Evolutionary conservation across 2,113 vertebrate genomes (phyloP).

Genomic region (Pantherophis guttatus): DNA sequence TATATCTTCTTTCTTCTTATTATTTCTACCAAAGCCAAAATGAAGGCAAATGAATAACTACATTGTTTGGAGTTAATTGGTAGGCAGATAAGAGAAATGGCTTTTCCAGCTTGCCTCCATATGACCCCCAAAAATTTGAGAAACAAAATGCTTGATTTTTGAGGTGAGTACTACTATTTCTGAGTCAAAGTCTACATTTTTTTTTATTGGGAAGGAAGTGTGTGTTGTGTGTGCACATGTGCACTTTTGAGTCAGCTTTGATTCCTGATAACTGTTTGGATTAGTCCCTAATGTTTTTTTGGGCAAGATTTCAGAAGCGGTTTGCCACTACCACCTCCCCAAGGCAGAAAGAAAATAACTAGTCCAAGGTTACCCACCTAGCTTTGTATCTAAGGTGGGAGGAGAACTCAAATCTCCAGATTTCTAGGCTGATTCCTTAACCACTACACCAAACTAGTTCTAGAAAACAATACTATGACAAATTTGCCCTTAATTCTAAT

Average conservation of each 20-base stretch:
- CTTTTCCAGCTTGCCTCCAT: background rate
- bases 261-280: background rate
- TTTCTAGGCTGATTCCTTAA: no score
- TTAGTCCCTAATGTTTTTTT: no score
- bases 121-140: background rate
- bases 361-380: no score
- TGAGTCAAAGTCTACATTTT: background rate
- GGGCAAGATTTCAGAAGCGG: no score
- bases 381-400: no score
- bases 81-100: background rate
- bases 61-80: background rate
- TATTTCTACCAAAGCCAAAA: background rate
- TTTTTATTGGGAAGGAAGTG: background rate
- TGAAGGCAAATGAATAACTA: background rate
- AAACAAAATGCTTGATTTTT: background rate
- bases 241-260: background rate
- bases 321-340: no score
- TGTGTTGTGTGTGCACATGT: background rate
- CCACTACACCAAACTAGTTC: background rate
- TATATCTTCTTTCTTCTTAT: background rate
- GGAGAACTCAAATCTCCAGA: no score
- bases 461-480: background rate
- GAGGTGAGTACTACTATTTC: background rate
- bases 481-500: background rate
- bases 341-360: no score